Evolutionary conservation across 2,797 vertebrate genomes (phyloP).

Genomic region (Balearica regulorum): DNA sequence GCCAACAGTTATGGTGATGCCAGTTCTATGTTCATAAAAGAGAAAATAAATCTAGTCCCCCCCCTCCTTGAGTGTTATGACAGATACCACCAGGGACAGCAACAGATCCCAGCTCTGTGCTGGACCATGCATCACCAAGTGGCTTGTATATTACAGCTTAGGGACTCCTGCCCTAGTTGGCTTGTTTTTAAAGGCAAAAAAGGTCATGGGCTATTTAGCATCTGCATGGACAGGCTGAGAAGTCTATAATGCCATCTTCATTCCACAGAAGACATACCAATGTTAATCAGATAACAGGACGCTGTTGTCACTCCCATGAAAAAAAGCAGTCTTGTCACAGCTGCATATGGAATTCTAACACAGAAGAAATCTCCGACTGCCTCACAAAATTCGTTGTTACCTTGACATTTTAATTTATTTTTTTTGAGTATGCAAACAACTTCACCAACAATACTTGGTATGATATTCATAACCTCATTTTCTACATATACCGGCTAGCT

Average conservation of each 20-base stretch:
- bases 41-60: background rate
- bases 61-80: background rate
- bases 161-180: background rate
- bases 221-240: background rate
- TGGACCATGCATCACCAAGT: background rate
- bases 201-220: background rate
- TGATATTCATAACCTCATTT: background rate
- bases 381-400: background rate
- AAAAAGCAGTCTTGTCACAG: fast-evolving
- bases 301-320: background rate
- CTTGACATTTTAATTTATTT: background rate
- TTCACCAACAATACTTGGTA: background rate
- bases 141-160: background rate
- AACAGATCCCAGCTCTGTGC: background rate
- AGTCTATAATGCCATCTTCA: background rate
- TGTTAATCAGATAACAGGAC: background rate
- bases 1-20: background rate
- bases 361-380: background rate
- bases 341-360: background rate
- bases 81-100: background rate
- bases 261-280: background rate
- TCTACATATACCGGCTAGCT: background rate
- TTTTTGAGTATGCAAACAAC: background rate
- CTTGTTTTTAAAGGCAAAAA: background rate
- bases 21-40: background rate